Percentiles rank a stretch among this genome's conserved stretches.
These are phyloP conservation scores for Sula dactylatra DNA, from an alignment of 2,113 vertebrate genomes.

Conservation along the genomic window DNA sequence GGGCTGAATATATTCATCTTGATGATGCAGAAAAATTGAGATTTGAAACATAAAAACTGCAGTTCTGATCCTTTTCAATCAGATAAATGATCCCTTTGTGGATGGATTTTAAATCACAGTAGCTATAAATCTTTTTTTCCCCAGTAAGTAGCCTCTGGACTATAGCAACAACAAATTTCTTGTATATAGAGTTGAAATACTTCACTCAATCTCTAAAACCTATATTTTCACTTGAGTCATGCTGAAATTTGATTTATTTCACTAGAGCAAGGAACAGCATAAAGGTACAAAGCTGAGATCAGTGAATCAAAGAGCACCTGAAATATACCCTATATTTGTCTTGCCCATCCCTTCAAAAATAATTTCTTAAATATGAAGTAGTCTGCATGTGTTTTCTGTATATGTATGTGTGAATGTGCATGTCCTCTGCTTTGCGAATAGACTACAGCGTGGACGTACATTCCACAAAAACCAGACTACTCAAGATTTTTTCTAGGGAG, in stretches of 20 bases:
- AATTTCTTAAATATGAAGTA: not conserved
- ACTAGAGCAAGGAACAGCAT: not conserved
- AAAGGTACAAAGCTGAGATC: not conserved
- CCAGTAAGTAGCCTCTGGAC: not conserved
- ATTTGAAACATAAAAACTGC: not conserved
- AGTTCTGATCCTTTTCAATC: constrained; percentile 3
- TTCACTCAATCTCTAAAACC: not conserved
- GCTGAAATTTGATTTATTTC: not conserved
- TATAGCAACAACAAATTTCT: not conserved
- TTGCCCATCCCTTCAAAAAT: not conserved
- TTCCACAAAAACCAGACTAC: not conserved
- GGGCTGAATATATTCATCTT: not conserved
- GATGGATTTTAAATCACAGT: not conserved
- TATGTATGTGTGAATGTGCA: not conserved
- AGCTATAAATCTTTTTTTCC: not conserved
- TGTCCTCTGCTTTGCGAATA: not conserved
- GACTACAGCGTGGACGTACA: not conserved
- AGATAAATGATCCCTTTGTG: constrained; percentile 1
- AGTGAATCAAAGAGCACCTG: not conserved
- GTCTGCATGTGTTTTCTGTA: not conserved
- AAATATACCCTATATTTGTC: not conserved
- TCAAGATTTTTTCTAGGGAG: not conserved
- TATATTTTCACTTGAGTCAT: not conserved
- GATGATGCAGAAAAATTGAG: not conserved
- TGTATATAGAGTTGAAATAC: not conserved